These are phyloP conservation scores for Lomographa bimaculata DNA, from an alignment of 2,888 invertebrate genomes.

Conservation along the genomic window DNA sequence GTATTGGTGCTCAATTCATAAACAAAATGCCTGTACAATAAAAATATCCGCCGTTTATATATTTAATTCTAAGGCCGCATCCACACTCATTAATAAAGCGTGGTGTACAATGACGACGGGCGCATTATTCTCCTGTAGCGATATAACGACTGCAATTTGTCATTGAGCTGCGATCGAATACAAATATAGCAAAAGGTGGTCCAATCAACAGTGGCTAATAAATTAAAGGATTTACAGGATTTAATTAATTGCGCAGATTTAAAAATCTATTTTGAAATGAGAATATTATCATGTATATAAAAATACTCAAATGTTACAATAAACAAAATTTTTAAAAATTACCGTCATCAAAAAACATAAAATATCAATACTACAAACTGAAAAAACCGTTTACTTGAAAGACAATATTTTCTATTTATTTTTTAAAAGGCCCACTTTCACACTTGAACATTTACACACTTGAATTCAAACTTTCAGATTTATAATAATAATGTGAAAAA, in stretches of 20 bases:
- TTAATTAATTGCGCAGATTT: slow-evolving; percentile 20
- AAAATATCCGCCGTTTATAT: no score
- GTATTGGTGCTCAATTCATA: no score
- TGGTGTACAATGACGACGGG: slow-evolving; percentile 27
- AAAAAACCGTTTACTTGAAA: no score
- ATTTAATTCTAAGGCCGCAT: slow-evolving; percentile 2
- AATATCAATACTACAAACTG: no score
- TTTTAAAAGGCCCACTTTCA: no score
- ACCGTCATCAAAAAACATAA: no score
- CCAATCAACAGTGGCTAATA: slow-evolving; percentile 10
- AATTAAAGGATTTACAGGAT: slow-evolving; percentile 1
- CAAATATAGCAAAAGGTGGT: slow-evolving; percentile 3
- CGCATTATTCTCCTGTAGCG: slow-evolving; percentile 24
- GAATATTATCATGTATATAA: background rate
- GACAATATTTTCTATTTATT: no score
- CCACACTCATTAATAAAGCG: slow-evolving; percentile 23
- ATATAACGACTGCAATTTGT: slow-evolving; percentile 26
- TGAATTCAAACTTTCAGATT: no score
- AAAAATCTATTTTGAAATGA: background rate
- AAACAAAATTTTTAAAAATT: no score
- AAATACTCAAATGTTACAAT: background rate
- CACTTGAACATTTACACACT: no score
- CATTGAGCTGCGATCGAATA: slow-evolving; percentile 11
- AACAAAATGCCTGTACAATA: no score
- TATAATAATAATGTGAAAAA: no score